phyloP scores from a whole-genome alignment of 2,888 invertebrate genomes.

The Listrodromus nycthemerus region DNA sequence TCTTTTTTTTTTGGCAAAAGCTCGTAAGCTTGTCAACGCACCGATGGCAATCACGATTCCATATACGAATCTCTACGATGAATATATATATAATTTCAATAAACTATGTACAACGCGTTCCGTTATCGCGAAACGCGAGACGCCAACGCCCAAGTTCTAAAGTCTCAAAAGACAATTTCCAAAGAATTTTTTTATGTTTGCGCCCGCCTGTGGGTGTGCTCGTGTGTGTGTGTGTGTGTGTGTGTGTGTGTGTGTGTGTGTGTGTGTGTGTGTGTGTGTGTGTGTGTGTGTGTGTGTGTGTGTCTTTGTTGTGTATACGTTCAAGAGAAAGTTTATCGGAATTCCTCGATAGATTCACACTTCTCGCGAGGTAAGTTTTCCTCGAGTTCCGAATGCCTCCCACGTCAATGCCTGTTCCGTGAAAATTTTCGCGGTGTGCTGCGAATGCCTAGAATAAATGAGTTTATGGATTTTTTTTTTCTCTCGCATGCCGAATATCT shows the following conservation, averaged over 20 bases:
- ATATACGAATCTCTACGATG: slow-evolving; percentile 15
- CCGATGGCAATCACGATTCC: background rate
- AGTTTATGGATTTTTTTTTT: slow-evolving; percentile 58
- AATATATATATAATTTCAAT: slow-evolving; percentile 17
- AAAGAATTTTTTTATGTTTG: slow-evolving; percentile 34
- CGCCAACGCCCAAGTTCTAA: slow-evolving; percentile 13
- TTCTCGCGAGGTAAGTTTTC: slow-evolving; percentile 54
- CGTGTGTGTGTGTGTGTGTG: background rate
- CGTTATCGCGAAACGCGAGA: slow-evolving; percentile 41
- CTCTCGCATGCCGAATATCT: slow-evolving; percentile 38
- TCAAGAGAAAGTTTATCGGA: slow-evolving; percentile 45
- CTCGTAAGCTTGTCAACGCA: slow-evolving; percentile 19
- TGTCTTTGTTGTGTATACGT: slow-evolving; percentile 28
- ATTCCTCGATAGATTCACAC: slow-evolving; percentile 59
- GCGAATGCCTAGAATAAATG: slow-evolving; percentile 66
- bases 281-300: slow-evolving; percentile 21
- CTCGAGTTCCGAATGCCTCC: slow-evolving; percentile 61
- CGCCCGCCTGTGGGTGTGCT: background rate
- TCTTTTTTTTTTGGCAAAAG: slow-evolving; percentile 16
- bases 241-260: slow-evolving; percentile 6
- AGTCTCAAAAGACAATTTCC: slow-evolving; percentile 44
- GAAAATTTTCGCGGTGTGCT: slow-evolving; percentile 61
- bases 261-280: background rate
- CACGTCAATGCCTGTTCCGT: slow-evolving; percentile 62
- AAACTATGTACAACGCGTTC: slow-evolving; percentile 41